Conservation (phyloP, 2,888 invertebrate genomes). For the Volucella inflata region DNA sequence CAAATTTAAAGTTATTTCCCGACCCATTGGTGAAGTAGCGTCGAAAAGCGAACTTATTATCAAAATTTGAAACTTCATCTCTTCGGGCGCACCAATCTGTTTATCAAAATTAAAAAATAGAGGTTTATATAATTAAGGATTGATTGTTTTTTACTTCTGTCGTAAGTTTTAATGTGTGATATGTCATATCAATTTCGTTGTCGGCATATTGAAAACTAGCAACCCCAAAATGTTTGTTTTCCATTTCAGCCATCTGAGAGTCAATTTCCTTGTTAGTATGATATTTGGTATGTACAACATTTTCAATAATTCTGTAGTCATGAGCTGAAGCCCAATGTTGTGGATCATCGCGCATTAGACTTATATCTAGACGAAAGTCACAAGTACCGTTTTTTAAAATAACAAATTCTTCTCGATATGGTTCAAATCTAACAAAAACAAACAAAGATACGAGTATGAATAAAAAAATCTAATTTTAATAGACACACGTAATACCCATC, state of each 20-base stretch:
- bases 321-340: slow-evolving; percentile 93
- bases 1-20: slow-evolving; percentile 92
- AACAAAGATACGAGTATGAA: neutral
- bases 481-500: slow-evolving; percentile 85
- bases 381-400: slow-evolving; percentile 85
- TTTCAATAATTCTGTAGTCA: slow-evolving; percentile 89
- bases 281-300: slow-evolving; percentile 88
- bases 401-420: slow-evolving; percentile 80
- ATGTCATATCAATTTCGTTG: slow-evolving; percentile 87
- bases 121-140: neutral
- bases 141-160: slow-evolving; percentile 85
- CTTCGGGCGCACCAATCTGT: slow-evolving; percentile 91
- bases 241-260: slow-evolving; percentile 87
- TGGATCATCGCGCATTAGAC: slow-evolving; percentile 91
- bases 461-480: neutral
- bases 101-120: slow-evolving; percentile 55
- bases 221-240: slow-evolving; percentile 87
- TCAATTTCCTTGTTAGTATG: slow-evolving; percentile 88
- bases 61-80: slow-evolving; percentile 92
- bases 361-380: slow-evolving; percentile 89
- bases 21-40: slow-evolving; percentile 91
- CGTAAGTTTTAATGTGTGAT: slow-evolving; percentile 90
- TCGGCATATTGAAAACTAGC: slow-evolving; percentile 89
- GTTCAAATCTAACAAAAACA: slow-evolving; percentile 77
- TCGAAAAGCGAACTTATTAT: slow-evolving; percentile 92